phyloP scores from a whole-genome alignment of 1,140 invertebrate species.

The Limonius californicus region DNA sequence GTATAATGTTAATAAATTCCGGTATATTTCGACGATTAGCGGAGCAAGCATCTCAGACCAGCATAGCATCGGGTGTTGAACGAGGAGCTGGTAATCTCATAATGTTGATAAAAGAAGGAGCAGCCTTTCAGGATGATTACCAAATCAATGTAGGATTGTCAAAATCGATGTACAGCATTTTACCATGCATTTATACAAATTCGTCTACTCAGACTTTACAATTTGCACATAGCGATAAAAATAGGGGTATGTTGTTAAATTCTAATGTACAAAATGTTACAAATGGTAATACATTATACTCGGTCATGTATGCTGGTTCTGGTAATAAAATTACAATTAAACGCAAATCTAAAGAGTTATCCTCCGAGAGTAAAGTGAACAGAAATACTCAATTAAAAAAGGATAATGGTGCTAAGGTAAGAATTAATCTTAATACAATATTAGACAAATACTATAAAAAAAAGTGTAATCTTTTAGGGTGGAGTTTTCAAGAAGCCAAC shows the following conservation, averaged over 20 bases:
- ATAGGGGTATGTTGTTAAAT: constrained; percentile 9
- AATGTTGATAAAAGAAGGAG: constrained; percentile 74
- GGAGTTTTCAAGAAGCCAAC: constrained; percentile 43
- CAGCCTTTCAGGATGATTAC: constrained; percentile 72
- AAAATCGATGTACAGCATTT: constrained; percentile 67
- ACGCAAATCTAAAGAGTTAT: constrained; percentile 60
- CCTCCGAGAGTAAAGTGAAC: background rate
- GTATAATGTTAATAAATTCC: constrained; percentile 73
- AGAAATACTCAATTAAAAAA: background rate
- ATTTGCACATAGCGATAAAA: background rate
- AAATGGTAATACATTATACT: constrained; percentile 70
- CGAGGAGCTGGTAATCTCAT: constrained; percentile 54
- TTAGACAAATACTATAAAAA: too few species aligned
- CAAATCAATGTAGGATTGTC: constrained; percentile 64
- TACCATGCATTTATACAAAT: constrained; percentile 69
- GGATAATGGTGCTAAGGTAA: constrained; percentile 18
- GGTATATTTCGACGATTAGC: constrained; percentile 62
- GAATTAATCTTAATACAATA: background rate
- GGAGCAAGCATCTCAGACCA: constrained; percentile 50
- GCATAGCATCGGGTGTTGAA: constrained; percentile 34
- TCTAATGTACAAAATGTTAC: constrained; percentile 52
- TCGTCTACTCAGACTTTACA: constrained; percentile 60
- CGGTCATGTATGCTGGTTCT: constrained; percentile 71
- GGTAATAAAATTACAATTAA: constrained; percentile 81
- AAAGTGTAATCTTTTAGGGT: background rate